Evolutionary conservation across 2,888 invertebrate species (phyloP).

Genomic region (Eupelmus urozonus): DNA sequence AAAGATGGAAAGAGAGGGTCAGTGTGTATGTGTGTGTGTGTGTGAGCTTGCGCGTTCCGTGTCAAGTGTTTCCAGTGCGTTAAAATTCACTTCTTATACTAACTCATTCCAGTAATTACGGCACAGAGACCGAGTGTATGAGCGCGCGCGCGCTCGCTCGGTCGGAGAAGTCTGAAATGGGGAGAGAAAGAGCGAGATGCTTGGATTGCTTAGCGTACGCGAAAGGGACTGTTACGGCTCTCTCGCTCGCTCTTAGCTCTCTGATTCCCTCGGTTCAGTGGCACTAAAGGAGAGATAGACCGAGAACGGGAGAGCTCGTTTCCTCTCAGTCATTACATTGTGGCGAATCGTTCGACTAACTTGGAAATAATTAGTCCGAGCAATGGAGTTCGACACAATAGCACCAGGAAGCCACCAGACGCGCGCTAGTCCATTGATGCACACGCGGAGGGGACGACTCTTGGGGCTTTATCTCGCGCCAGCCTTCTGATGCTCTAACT

Average conservation of each 20-base stretch:
- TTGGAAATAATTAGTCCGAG: slow-evolving; percentile 75
- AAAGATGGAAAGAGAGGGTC: background rate
- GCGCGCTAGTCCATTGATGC: slow-evolving; percentile 47
- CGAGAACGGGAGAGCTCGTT: slow-evolving; percentile 42
- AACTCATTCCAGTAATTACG: slow-evolving; percentile 71
- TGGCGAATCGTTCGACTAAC: slow-evolving; percentile 72
- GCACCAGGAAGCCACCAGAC: slow-evolving; percentile 69
- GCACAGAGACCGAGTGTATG: slow-evolving; percentile 49
- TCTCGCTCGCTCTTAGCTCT: no score
- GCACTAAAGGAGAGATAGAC: background rate
- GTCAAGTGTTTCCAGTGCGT: slow-evolving; percentile 56
- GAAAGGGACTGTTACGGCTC: no score
- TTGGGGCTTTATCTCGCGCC: slow-evolving; percentile 37
- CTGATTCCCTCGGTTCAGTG: no score
- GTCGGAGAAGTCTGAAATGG: no score
- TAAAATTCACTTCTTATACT: slow-evolving; percentile 63
- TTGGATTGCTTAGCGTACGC: slow-evolving; percentile 31
- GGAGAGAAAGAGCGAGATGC: background rate
- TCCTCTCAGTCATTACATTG: slow-evolving; percentile 69
- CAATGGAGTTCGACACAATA: slow-evolving; percentile 70
- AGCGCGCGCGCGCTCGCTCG: no score
- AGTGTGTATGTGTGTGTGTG: no score
- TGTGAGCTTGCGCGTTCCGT: slow-evolving; percentile 49
- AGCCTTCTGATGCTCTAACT: no score
- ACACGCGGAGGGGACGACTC: background rate